Evolutionary conservation across 2,888 invertebrate species (phyloP), one percentile per base, ranked within the genome.

Genomic region (Cenopis cana): DNA sequence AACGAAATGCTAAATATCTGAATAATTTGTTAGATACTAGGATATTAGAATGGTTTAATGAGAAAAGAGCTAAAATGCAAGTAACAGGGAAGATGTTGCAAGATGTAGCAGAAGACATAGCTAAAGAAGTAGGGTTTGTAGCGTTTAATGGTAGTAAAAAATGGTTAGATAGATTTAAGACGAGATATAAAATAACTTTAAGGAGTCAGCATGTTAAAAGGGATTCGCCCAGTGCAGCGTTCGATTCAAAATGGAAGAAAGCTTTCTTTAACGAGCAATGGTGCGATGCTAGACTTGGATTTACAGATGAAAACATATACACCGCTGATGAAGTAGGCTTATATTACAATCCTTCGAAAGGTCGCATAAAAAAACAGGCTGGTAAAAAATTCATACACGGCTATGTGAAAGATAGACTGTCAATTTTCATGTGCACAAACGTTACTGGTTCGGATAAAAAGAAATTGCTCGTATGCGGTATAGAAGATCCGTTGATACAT

Each of bases 141-240:
- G 46, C 46, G 1, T 46, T 46, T n/a, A 46, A 46, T 46, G 46
- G 46, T 46, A 46, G 46, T 46, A 46, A n/a, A n/a, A 46, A 46
- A 46, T 46, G 46, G 46, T 46, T 46, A 46, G 46, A 46, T n/a
- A 46, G 46, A 12, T 46, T 46, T n/a, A 46, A 46, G 46, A n/a
- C 46, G n/a, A 14, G 46, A n/a, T 46, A 46, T n/a, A 46, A 46
- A 12, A 46, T 46, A 46, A 46, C 46, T 0, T n/a, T 46, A 8
- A 46, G 46, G 8, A n/a, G 4, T 5, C 46, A 46, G n/a, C 46
- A 46, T 14, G 46, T 46, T 1, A 46, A 46, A 46, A 46, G 46
- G n/a, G 46, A 46, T 46, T 46, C 46, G 8, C 46, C 46, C 6
- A 46, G 46, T 46, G 46, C 46, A 8, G 46, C 46, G 3, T 46